Base-by-base conservation (phyloP, 2,888 invertebrate genomes). In the Onthophagus sagittarius region DNA sequence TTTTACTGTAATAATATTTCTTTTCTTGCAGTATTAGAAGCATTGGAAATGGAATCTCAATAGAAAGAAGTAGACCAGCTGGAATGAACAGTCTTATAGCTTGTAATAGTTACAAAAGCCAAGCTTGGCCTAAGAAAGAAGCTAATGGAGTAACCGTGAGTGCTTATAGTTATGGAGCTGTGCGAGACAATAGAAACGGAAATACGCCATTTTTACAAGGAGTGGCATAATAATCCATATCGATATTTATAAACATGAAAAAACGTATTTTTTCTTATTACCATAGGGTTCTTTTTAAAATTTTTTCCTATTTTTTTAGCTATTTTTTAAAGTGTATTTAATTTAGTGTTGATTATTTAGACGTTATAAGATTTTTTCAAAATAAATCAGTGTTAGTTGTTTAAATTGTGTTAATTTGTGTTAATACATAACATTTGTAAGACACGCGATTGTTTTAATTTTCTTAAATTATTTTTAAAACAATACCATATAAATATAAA, bases 61-160 rank as follows among this genome's bases (percentile, higher is more conserved):
- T 92, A 78, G 92, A 92, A 80, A 87, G 88, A 76, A 89, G 89
- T 63, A 86, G 92, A 62, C 91, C 91, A 0, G 90, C 90, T n/a
- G 92, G 88, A 70, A 91, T 92, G 91, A 92, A 91, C 86, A 92
- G 92, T 74, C 86, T 93, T 75, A 92, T 93, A 75, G 91, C 92
- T 0, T 92, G 92, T 86, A 92, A 92, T 83, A 92, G 92, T 84
- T 93, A 90, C 86, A 92, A 92, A 83, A 92, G 91, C 84, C 88
- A 88, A 76, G 88, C 87, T 6, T 88, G 87, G 87, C 85, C 86
- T 2, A 82, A 82, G 72, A 84, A 84, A 39, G 77, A 81, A 1
- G 77, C 78, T 13, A 81, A 80, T 75, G 75, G 76, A 7, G 75
- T 84, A 3, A 79, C 78, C 80, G 67, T 88, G 74, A 87, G 87